Base-by-base conservation (phyloP, 2,113 vertebrate genomes). In the Tricholaema leucomelas region DNA sequence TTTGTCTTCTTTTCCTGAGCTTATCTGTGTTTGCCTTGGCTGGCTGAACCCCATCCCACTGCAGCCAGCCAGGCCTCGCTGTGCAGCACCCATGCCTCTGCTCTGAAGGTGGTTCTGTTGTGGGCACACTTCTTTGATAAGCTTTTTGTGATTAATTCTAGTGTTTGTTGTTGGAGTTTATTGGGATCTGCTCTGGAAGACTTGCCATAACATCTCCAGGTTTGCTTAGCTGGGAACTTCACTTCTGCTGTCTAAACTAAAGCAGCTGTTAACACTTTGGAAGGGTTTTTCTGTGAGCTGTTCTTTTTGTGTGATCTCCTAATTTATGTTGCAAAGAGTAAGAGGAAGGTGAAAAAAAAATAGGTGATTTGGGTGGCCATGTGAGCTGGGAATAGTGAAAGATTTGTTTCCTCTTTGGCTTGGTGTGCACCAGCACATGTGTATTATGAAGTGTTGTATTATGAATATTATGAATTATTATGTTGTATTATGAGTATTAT, bases 91-190 rank as follows among this genome's bases (percentile, higher is more conserved):
- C 1, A 8, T 19, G n/a, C 42, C 67, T 59, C 35, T 48, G 75
- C 3, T 69, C 64, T 40, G 85, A 59, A 85, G 85, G 85, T 80
- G 85, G 6, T 87, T 91, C 85, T 87, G 63, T 60, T 87, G 75
- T 91, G 88, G 66, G 75, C 67, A 46, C 33, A 2, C 52, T 74
- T 14, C 69, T 40, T 8, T 38, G 76, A 71, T 74, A 83, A 81
- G 67, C 14, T 87, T 74, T 74, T 66, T 31, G 59, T 61, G 73
- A 78, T 81, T 64, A 20, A 28, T 52, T 50, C 2, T 33, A 50
- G 28, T 70, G 16, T 77, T 85, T 87, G 61, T 79, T 19, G 3
- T 40, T 76, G 77, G 83, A 74, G 67, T 90, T 83, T 25, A 24
- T 66, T 90, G 40, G 0, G 2, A 66, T 59, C n/a, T 48, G 59